Base-by-base conservation (phyloP, 2,113 vertebrate genomes). In the Nematolebias whitei region DNA sequence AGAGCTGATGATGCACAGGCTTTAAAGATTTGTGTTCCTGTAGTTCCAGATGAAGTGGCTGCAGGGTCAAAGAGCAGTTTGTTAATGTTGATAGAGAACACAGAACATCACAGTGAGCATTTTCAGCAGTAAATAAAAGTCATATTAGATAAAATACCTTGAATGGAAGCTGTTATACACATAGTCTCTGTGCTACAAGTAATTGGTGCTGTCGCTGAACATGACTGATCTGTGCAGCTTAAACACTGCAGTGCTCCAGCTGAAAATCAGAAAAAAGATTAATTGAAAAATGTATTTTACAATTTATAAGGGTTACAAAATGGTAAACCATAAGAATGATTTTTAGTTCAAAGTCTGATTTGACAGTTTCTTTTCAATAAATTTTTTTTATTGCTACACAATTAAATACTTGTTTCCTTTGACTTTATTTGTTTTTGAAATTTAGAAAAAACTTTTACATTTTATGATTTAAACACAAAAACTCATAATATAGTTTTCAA, bases 191-290 rank as follows among this genome's bases (percentile, higher is more conserved):
- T 10, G 10, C 53, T 3, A 63, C 72, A 71, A 3, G 8, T 2
- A 0, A 0, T 0, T 10, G 0, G 0, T 9, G 0, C 0, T 29
- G 53, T 35, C n/a, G 0, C 20, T 52, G n/a, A 57, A 62, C 77
- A 70, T 2, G 3, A 0, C 1, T 0, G 0, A 62, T 66, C 2
- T 35, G 12, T 15, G 18, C 78, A 81, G n/a, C 2, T 44, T 2
- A 19, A 0, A 61, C 73, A 76, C n/a, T 1, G 1, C 26, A 81
- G 55, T 5, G 73, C 59, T 64, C 4, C 54, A 47, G 39, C 78
- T 76, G 54, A 11, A 1, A 48, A n/a, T 15, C 2, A 24, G 0
- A 22, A 71, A 18, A 35, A 22, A 29, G 1, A 22, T 16, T 2
- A 51, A 18, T 2, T 26, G 2, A 26, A 15, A 24, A 24, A 9